These are phyloP conservation scores for Chionoecetes opilio DNA, from an alignment of 1,140 invertebrate species.

Conservation along the genomic window DNA sequence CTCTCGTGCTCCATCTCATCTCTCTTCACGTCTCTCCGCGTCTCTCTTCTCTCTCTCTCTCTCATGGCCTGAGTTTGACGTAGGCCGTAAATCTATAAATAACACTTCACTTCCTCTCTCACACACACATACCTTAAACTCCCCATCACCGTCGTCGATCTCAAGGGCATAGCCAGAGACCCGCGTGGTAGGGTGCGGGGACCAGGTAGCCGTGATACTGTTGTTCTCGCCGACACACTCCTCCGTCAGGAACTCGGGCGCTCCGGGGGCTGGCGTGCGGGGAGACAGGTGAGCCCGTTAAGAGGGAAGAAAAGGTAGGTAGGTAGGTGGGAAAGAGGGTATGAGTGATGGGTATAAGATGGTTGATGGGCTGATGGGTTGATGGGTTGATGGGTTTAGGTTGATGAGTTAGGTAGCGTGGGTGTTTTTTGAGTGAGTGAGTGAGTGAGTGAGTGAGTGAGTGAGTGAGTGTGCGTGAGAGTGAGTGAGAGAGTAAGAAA, in stretches of 20 bases:
- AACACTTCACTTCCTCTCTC: background rate
- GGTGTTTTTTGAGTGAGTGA: background rate
- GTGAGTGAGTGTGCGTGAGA: background rate
- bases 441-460: background rate
- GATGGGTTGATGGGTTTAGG: background rate
- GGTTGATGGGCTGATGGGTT: background rate
- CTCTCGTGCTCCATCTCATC: no score
- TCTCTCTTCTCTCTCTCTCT: slow-evolving; percentile 23
- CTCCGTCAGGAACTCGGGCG: slow-evolving; percentile 95
- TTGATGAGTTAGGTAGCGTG: background rate
- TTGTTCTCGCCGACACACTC: slow-evolving; percentile 99
- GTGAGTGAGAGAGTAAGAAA: background rate
- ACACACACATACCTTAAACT: slow-evolving; percentile 92
- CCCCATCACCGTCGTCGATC: slow-evolving; percentile 96
- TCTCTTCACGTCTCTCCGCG: background rate
- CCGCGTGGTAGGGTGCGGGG: slow-evolving; percentile 93
- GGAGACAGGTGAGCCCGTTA: background rate
- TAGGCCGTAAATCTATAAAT: background rate
- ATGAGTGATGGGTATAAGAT: background rate
- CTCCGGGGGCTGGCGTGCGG: slow-evolving; percentile 90
- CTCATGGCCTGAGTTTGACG: background rate
- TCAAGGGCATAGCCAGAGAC: slow-evolving; percentile 98
- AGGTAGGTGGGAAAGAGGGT: background rate
- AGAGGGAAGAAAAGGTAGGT: background rate
- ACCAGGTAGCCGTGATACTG: slow-evolving; percentile 98